Evolutionary conservation across 1,140 invertebrate genomes (phyloP).

Genomic region (Ridgeia piscesae): DNA sequence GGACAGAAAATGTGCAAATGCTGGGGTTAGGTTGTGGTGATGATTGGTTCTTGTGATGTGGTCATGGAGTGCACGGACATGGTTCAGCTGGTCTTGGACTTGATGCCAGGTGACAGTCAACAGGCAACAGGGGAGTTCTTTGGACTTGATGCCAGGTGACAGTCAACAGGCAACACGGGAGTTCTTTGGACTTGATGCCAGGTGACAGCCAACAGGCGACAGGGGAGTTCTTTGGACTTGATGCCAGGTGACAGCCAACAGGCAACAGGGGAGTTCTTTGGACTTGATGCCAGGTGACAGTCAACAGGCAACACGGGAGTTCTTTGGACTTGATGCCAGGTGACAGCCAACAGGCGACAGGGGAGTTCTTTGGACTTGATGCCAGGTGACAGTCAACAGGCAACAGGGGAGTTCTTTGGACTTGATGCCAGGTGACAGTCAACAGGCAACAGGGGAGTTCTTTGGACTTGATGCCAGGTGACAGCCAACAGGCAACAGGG

Average conservation of each 20-base stretch:
- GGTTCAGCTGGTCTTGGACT: too few species aligned
- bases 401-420: not conserved
- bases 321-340: not conserved
- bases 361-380: not conserved
- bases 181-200: not conserved
- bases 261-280: not conserved
- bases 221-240: not conserved
- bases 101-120: not conserved
- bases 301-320: not conserved
- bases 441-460: not conserved
- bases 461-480: not conserved
- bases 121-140: not conserved
- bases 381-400: not conserved
- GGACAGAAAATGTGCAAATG: not conserved
- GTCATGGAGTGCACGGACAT: not conserved
- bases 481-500: not conserved
- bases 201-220: not conserved
- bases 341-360: not conserved
- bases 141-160: not conserved
- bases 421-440: not conserved
- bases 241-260: not conserved
- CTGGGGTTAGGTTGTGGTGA: not conserved
- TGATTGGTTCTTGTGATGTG: not conserved
- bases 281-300: not conserved
- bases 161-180: not conserved